Conservation (phyloP, 1,140 invertebrate genomes). For the Whitmania pigra region DNA sequence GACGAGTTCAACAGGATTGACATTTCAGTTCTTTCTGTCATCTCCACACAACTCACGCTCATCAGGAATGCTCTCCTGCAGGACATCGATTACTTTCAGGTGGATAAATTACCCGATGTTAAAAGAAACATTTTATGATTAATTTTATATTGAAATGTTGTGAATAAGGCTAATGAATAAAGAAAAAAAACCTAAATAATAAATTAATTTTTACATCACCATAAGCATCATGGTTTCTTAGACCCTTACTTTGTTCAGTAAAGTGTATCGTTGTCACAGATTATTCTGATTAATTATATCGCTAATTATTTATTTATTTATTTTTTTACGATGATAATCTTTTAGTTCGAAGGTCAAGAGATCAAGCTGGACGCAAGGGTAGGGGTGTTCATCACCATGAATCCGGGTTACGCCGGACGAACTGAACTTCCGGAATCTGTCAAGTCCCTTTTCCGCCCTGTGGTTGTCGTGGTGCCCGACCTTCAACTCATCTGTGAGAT, state of each 20-base stretch:
- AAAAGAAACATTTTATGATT: too few relatives aligned
- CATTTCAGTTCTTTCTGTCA: slow-evolving; percentile 73
- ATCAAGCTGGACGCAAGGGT: slow-evolving; percentile 68
- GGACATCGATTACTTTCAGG: slow-evolving; percentile 59
- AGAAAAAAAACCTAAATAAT: too few relatives aligned
- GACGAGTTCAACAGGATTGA: slow-evolving; percentile 85
- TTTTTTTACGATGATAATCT: slow-evolving; percentile 16
- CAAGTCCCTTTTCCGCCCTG: slow-evolving; percentile 74
- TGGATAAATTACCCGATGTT: slow-evolving; percentile 39
- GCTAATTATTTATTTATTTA: neutral
- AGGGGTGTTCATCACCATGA: slow-evolving; percentile 86
- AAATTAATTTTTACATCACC: too few relatives aligned
- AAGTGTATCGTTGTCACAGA: neutral
- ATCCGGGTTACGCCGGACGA: slow-evolving; percentile 74
- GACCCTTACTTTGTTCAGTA: too few relatives aligned
- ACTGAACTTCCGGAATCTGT: slow-evolving; percentile 80
- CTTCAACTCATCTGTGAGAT: slow-evolving; percentile 78
- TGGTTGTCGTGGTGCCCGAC: slow-evolving; percentile 76
- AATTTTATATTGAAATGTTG: too few relatives aligned
- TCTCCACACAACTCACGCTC: slow-evolving; percentile 75
- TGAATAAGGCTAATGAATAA: too few relatives aligned
- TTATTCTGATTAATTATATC: neutral
- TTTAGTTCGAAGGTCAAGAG: slow-evolving; percentile 68
- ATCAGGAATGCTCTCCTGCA: slow-evolving; percentile 67
- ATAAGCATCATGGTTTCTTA: too few relatives aligned